phyloP scores from a whole-genome alignment of 2,888 invertebrate genomes.

The Xestia ashworthii region DNA sequence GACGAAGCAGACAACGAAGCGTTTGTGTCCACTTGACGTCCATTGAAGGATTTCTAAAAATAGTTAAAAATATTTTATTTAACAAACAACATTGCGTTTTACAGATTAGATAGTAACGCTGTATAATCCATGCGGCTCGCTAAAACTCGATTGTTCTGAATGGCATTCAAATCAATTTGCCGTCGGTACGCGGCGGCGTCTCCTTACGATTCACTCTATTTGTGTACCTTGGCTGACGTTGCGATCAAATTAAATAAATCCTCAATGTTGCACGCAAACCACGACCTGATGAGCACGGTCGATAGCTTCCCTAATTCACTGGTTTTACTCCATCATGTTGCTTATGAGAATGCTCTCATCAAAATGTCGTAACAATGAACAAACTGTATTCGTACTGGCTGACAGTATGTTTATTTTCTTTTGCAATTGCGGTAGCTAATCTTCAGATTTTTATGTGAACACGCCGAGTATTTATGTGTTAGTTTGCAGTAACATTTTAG shows the following conservation, averaged over 20 bases:
- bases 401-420: constrained; percentile 1
- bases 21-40: not conserved
- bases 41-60: constrained; percentile 1
- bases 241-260: constrained; percentile 77
- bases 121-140: constrained; percentile 71
- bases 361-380: constrained; percentile 39
- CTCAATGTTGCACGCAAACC: constrained; percentile 75
- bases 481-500: constrained; percentile 4
- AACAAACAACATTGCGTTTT: constrained; percentile 69
- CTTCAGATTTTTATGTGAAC: not conserved
- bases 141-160: constrained; percentile 71
- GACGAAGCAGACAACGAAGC: not conserved
- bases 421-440: not conserved
- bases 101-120: constrained; percentile 60
- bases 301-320: constrained; percentile 68
- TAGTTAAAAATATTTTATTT: not conserved
- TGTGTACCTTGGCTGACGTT: constrained; percentile 64
- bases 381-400: not conserved
- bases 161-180: constrained; percentile 76
- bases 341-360: constrained; percentile 34
- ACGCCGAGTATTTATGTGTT: not conserved
- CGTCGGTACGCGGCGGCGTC: constrained; percentile 65
- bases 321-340: constrained; percentile 29
- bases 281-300: constrained; percentile 60
- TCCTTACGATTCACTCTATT: constrained; percentile 69